Evolutionary conservation across 2,797 vertebrate species (phyloP).

Genomic region (Halcyon badia): DNA sequence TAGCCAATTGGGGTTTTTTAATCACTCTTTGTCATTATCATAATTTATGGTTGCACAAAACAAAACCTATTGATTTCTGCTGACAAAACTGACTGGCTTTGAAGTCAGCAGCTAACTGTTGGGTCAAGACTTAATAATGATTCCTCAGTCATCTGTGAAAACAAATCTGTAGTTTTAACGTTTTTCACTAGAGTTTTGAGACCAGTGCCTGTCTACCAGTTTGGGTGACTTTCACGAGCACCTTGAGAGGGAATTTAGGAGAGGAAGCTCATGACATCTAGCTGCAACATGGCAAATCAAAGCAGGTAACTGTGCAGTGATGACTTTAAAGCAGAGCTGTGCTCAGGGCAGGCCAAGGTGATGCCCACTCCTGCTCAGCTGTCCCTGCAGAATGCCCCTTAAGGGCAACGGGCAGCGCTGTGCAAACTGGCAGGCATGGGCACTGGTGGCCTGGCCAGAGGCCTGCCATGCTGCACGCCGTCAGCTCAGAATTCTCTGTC

Average conservation of each 20-base stretch:
- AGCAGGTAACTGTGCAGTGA: background rate
- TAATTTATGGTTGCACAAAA: background rate
- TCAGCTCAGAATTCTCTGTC: background rate
- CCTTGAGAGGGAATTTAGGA: background rate
- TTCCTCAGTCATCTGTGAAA: background rate
- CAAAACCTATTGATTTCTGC: background rate
- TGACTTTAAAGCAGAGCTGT: background rate
- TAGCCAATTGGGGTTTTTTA: background rate
- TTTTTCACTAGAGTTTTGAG: background rate
- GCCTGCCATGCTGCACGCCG: background rate
- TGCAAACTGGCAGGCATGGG: fast-evolving
- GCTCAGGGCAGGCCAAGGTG: background rate
- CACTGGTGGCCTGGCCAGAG: background rate
- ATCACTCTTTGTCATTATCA: background rate
- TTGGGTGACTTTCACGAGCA: background rate
- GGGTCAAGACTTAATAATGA: background rate
- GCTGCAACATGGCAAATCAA: background rate
- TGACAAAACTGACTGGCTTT: background rate
- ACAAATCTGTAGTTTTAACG: background rate
- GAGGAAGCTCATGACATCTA: background rate
- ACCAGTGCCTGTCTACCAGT: background rate
- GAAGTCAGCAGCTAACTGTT: background rate
- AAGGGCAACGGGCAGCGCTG: background rate
- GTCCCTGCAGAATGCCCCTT: background rate
- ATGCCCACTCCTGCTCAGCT: background rate